phyloP scores from a whole-genome alignment of 2,797 vertebrate species.

The Pterois miles region DNA sequence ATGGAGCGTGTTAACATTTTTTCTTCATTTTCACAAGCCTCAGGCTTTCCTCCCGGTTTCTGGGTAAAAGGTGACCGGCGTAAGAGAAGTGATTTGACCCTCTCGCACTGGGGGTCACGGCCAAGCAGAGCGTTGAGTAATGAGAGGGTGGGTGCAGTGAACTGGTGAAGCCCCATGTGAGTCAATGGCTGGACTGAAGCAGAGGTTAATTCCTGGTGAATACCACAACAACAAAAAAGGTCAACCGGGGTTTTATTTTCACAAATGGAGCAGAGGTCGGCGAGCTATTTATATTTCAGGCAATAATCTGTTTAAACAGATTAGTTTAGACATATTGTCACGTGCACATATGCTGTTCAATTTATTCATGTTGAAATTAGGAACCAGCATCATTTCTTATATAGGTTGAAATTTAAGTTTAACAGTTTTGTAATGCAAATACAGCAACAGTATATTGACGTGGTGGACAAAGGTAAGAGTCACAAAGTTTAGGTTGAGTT shows the following conservation, averaged over 20 bases:
- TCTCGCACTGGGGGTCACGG: constrained; percentile 30
- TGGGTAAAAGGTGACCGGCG: constrained; percentile 69
- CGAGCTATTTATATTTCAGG: neutral
- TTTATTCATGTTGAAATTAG: neutral
- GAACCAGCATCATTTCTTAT: neutral
- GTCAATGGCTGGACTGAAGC: constrained; percentile 38
- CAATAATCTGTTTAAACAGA: neutral
- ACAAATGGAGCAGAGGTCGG: constrained; percentile 22
- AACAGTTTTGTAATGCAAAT: neutral
- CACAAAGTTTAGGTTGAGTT: neutral
- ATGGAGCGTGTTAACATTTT: neutral
- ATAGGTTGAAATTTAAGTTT: neutral
- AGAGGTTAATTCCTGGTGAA: constrained; percentile 34
- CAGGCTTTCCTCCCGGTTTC: constrained; percentile 41
- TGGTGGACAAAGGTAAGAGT: neutral
- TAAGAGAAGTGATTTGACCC: constrained; percentile 10
- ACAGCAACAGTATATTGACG: neutral
- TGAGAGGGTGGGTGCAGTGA: constrained; percentile 21
- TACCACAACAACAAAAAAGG: neutral
- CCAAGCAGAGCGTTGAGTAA: constrained; percentile 33
- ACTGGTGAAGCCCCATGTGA: constrained; percentile 9
- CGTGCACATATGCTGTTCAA: neutral
- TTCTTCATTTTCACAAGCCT: neutral
- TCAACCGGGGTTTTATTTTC: constrained; percentile 2
- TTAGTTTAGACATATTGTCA: neutral